Conservation (phyloP, 1,140 invertebrate species). For the Meteorus sp. region DNA sequence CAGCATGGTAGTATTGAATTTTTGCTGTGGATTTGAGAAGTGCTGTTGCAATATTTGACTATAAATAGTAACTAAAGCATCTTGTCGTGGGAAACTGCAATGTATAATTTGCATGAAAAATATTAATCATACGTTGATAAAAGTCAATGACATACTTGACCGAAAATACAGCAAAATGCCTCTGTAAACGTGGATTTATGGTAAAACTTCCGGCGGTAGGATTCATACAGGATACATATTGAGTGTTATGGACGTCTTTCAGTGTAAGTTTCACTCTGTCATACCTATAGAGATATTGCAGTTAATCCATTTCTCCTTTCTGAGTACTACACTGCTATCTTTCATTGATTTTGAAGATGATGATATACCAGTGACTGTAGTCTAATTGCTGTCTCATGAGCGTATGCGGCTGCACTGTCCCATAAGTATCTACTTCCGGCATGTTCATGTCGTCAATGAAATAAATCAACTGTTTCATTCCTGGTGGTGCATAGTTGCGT, state of each 20-base stretch:
- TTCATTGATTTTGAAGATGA: slow-evolving; percentile 3
- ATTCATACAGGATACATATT: slow-evolving; percentile 96
- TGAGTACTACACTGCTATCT: background rate
- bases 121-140: slow-evolving; percentile 13
- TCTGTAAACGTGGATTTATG: slow-evolving; percentile 87
- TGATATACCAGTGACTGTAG: slow-evolving; percentile 80
- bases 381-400: slow-evolving; percentile 92
- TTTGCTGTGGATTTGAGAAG: slow-evolving; percentile 67
- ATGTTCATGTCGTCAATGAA: slow-evolving; percentile 98
- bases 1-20: slow-evolving; percentile 66
- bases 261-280: slow-evolving; percentile 82
- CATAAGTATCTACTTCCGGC: slow-evolving; percentile 94
- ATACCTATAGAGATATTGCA: slow-evolving; percentile 63
- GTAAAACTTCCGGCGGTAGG: slow-evolving; percentile 94
- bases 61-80: slow-evolving; percentile 83
- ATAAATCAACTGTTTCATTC: slow-evolving; percentile 88
- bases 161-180: slow-evolving; percentile 93
- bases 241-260: slow-evolving; percentile 92
- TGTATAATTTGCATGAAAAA: background rate
- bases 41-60: slow-evolving; percentile 81
- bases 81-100: slow-evolving; percentile 78
- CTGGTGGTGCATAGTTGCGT: slow-evolving; percentile 88
- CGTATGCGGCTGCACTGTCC: slow-evolving; percentile 94
- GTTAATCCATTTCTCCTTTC: background rate
- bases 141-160: slow-evolving; percentile 63